phyloP scores from a whole-genome alignment of 2,113 vertebrate genomes.

The Baryphthengus martii region DNA sequence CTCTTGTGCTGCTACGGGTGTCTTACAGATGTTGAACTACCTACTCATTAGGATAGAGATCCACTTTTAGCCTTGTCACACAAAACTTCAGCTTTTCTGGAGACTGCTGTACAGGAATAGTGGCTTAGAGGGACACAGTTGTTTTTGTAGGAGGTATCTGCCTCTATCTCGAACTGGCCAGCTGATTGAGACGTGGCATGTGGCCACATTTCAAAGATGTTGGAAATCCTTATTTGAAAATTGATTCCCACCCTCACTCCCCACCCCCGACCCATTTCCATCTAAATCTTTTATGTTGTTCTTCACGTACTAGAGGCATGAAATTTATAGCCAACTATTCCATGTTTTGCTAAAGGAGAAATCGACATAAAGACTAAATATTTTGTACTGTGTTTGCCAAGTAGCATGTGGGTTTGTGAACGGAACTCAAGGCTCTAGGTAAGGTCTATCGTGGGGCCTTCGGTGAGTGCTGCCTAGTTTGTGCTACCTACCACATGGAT shows the following conservation, averaged over 20 bases:
- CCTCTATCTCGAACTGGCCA: neutral
- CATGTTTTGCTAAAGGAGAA: neutral
- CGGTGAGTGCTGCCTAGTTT: neutral
- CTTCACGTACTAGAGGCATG: neutral
- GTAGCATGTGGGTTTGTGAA: neutral
- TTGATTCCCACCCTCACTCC: neutral
- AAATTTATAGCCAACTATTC: neutral
- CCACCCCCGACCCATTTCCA: neutral
- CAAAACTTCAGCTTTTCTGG: neutral
- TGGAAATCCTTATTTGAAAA: neutral
- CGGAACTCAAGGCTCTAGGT: neutral
- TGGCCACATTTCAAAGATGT: neutral
- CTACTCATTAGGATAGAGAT: neutral
- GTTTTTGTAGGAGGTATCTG: neutral
- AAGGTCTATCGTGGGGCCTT: neutral
- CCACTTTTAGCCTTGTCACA: neutral
- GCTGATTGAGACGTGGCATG: neutral
- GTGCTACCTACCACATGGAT: neutral
- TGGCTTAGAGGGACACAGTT: neutral
- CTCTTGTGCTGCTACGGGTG: neutral
- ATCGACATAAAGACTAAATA: neutral
- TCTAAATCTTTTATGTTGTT: neutral
- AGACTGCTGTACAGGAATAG: neutral
- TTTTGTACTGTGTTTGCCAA: neutral
- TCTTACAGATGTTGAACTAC: slow-evolving; percentile 22